phyloP scores from a whole-genome alignment of 1,140 invertebrate genomes.

The Chrysopa pallens region DNA sequence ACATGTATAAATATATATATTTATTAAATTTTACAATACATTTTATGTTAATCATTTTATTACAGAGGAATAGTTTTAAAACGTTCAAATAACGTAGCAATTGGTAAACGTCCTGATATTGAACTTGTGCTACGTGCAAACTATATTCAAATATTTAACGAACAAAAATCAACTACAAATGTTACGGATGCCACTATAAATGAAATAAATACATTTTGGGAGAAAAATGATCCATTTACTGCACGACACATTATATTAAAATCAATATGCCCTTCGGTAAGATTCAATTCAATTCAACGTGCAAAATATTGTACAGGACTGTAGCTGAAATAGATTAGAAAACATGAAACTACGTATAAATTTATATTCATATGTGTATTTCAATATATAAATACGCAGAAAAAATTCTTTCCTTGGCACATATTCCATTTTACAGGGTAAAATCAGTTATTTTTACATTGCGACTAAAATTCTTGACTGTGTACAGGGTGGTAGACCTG shows the following conservation, averaged over 20 bases:
- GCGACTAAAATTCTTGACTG: too few relatives aligned
- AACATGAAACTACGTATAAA: too few relatives aligned
- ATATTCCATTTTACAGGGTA: too few relatives aligned
- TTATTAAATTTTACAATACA: slow-evolving; percentile 11
- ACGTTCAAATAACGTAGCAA: slow-evolving; percentile 43
- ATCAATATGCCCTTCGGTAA: slow-evolving; percentile 69
- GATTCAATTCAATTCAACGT: slow-evolving; percentile 1
- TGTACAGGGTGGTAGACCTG: too few relatives aligned
- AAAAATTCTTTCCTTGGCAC: too few relatives aligned
- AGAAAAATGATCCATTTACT: slow-evolving; percentile 35
- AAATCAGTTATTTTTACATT: too few relatives aligned
- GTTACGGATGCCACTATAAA: slow-evolving; percentile 50
- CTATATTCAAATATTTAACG: slow-evolving; percentile 53
- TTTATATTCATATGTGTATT: too few relatives aligned
- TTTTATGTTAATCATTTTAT: too few relatives aligned
- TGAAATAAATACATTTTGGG: slow-evolving; percentile 63
- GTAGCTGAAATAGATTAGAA: too few relatives aligned
- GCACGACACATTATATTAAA: slow-evolving; percentile 64
- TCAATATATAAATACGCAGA: too few relatives aligned
- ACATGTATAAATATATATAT: not conserved
- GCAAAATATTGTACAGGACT: too few relatives aligned
- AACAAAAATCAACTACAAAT: slow-evolving; percentile 34
- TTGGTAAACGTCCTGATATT: slow-evolving; percentile 43
- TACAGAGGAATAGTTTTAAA: slow-evolving; percentile 56
- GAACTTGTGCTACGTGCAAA: slow-evolving; percentile 57